Evolutionary conservation across 1,140 invertebrate species (phyloP).

Genomic region (Notospermus geniculatus): DNA sequence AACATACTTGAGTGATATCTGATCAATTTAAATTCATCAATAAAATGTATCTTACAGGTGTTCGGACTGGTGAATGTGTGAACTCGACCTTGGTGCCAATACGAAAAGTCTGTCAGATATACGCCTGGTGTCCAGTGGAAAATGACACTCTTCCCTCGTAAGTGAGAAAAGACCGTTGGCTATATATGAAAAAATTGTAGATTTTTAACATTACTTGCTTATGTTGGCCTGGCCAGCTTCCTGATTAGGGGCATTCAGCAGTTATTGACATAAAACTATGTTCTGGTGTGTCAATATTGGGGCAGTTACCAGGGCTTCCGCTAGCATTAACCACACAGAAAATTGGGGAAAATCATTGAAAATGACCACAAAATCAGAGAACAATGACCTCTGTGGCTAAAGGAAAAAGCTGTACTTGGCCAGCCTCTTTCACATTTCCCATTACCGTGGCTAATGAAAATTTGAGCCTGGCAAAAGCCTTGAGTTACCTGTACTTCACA

Average conservation of each 20-base stretch:
- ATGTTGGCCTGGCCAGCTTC: background rate
- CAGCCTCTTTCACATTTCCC: too few species aligned
- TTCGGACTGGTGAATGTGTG: conserved; percentile 57
- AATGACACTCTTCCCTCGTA: conserved; percentile 13
- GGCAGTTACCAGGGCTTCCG: background rate
- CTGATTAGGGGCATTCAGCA: background rate
- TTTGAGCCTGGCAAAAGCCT: conserved; percentile 37
- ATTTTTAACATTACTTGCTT: background rate
- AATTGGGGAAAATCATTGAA: too few species aligned
- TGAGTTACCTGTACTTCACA: conserved; percentile 29
- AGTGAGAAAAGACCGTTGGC: background rate
- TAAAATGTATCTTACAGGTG: conserved; percentile 40
- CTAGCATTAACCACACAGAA: too few species aligned
- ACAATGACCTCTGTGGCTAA: background rate
- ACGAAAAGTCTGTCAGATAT: conserved; percentile 55
- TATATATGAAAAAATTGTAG: background rate
- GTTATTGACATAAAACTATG: too few species aligned
- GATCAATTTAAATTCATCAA: too few species aligned
- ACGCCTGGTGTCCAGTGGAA: conserved; percentile 62
- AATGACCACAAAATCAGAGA: too few species aligned
- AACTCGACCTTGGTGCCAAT: conserved; percentile 23
- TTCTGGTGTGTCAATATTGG: too few species aligned
- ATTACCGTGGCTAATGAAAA: too few species aligned
- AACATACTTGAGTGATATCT: background rate
- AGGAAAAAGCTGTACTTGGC: too few species aligned